Evolutionary conservation across 64 coral and sea anemone species (phyloP), one percentile per base, ranked within the genome.

Genomic region (Montipora capricornis): DNA sequence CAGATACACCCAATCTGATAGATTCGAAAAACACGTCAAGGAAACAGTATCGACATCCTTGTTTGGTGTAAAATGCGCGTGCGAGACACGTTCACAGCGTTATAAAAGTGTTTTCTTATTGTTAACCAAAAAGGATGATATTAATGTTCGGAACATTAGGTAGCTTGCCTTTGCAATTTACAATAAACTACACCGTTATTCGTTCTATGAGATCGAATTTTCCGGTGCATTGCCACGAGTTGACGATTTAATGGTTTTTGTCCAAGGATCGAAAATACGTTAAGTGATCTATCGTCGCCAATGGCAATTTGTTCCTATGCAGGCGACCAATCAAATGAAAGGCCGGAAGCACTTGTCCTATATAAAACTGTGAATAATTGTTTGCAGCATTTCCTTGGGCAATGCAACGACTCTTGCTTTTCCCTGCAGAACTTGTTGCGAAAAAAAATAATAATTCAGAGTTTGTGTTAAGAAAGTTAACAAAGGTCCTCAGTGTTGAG

Each of bases 231-330:
- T 15, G 14, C 61, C 61, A 0, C 4, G 13, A 12, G 61, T 64
- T 64, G 9, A 4, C 4, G 13, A 64, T 64, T 64, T 64, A 14
- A 5, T 9, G 60, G 58, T 47, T 37, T 68, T 84, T 47, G 45
- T 17, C 82, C 68, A 19, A 10, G 22, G 82, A 73, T 73, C 45
- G 20, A 6, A 47, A 71, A 73, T 45, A 73, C 82, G 47, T 86
- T 51, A 9, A 49, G 47, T 73, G 47, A 71, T 50, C 49, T 24
- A 51, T 86, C 5, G 68, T 86, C 47, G 29, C 0, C 71, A 50
- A 86, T 86, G 82, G 47, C 5, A 86, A 73, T 60, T 73, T 86
- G 14, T 49, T 86, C 44, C 71, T 20, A 86, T 86, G 19, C 68
- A 5, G n/a, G 17, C 2, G 16, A n/a, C 66, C 82, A 86, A 86